phyloP scores from a whole-genome alignment of 2,113 vertebrate genomes.

The Microtus richardsoni region DNA sequence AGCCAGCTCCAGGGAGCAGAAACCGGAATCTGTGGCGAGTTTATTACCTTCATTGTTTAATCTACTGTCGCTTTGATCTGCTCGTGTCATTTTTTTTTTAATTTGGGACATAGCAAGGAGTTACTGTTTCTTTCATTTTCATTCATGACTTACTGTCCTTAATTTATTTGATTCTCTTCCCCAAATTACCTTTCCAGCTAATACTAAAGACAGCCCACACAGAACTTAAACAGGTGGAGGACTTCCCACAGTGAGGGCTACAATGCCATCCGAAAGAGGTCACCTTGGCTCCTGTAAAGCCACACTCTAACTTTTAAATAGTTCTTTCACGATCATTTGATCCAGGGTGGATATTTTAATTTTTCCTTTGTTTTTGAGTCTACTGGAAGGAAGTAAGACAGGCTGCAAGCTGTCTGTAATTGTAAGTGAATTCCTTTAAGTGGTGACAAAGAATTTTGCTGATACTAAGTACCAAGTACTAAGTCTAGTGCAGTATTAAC shows the following conservation, averaged over 20 bases:
- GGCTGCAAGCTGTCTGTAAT: not conserved
- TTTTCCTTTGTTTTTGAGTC: not conserved
- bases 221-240: not conserved
- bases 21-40: not conserved
- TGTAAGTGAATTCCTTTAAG: constrained; percentile 30
- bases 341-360: not conserved
- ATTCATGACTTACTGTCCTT: not conserved
- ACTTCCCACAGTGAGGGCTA: not conserved
- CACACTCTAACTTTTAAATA: constrained; percentile 40
- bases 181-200: not conserved
- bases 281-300: not conserved
- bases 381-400: constrained; percentile 8
- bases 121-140: not conserved
- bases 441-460: constrained; percentile 7
- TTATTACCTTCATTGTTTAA: not conserved
- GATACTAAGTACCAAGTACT: not conserved
- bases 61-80: not conserved
- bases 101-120: not conserved
- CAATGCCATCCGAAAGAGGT: not conserved
- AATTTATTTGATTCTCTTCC: not conserved
- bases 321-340: not conserved
- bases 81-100: not conserved
- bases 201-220: not conserved
- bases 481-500: not conserved
- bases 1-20: not conserved